phyloP scores from a whole-genome alignment of 2,888 invertebrate species.

The Silvanus unidentatus region DNA sequence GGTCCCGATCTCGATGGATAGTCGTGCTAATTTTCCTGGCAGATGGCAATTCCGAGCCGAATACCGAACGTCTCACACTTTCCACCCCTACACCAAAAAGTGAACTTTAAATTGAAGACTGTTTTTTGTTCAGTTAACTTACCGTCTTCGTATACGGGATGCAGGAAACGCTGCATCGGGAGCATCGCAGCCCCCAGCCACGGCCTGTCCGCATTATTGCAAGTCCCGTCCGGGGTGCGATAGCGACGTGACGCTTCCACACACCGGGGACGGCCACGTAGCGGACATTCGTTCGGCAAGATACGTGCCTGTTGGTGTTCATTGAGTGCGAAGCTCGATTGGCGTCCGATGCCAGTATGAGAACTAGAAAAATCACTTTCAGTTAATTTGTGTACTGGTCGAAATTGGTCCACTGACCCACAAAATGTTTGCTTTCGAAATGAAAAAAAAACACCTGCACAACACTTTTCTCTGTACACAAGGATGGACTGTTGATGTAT shows the following conservation, averaged over 20 bases:
- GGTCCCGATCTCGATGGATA: slow-evolving; percentile 60
- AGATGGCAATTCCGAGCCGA: slow-evolving; percentile 62
- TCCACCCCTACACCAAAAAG: slow-evolving; percentile 40
- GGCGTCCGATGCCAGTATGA: slow-evolving; percentile 28
- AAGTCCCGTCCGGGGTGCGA: slow-evolving; percentile 82
- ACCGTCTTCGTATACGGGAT: slow-evolving; percentile 79
- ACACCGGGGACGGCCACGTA: slow-evolving; percentile 61
- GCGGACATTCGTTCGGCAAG: slow-evolving; percentile 53
- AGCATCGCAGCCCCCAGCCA: slow-evolving; percentile 80
- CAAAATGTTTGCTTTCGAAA: not conserved
- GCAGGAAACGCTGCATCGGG: slow-evolving; percentile 73
- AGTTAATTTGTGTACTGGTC: not conserved
- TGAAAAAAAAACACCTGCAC: no score
- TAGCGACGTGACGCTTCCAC: slow-evolving; percentile 66
- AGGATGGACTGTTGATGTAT: no score
- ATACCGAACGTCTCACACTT: slow-evolving; percentile 54
- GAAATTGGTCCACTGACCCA: slow-evolving; percentile 1
- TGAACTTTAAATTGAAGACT: slow-evolving; percentile 21
- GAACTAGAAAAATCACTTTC: slow-evolving; percentile 16
- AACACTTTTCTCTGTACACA: no score
- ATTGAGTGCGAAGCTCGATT: slow-evolving; percentile 20
- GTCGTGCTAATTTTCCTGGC: slow-evolving; percentile 67
- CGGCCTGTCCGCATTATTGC: slow-evolving; percentile 73
- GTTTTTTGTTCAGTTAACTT: slow-evolving; percentile 15
- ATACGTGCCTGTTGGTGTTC: slow-evolving; percentile 24